Base-by-base conservation (phyloP, 2,888 invertebrate genomes). In the Elegia similella region DNA sequence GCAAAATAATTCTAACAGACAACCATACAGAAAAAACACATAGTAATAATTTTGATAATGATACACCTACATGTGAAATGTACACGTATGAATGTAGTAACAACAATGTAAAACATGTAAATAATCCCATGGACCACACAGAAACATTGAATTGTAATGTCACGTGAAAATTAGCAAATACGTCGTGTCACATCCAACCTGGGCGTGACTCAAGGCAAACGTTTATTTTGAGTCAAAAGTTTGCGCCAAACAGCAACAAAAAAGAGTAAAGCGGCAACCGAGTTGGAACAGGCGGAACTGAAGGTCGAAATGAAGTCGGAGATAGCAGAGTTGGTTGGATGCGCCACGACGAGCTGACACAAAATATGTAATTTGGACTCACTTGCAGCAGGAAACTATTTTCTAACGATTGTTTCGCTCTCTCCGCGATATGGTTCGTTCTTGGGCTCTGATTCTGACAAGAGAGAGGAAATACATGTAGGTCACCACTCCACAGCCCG, bases 311-410 rank as follows among this genome's bases (percentile, higher is more conserved):
- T 16, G 15, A 50, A 50, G 48, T 15, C 7, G 15, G 15, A 32
- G 32, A 17, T 48, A 50, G 34, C 17, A 34, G 34, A 34, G 15
- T 16, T 38, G 12, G 67, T 77, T 80, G 78, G 73, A 78, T 75
- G 68, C 61, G 74, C 74, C 83, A 79, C 75, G 67, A 48, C 46
- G 58, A 64, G 69, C 67, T 10, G 12, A 38, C 38, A 72, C 73
- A 74, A 64, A 65, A 72, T 75, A 69, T 73, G 70, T 65, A 80
- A 80, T 73, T 68, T 67, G 64, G 70, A 91, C 90, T 91, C 90
- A 91, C 90, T 90, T 91, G 90, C 72, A 85, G 64, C 88, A 91
- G 89, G 88, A 88, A 90, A 84, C 80, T 88, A 85, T 85, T 89
- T 69, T 90, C 90, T 88, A 91, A 85, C 58, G 87, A 83, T 81